Conservation (phyloP, 2,888 invertebrate species). For the Xestia xanthographa region DNA sequence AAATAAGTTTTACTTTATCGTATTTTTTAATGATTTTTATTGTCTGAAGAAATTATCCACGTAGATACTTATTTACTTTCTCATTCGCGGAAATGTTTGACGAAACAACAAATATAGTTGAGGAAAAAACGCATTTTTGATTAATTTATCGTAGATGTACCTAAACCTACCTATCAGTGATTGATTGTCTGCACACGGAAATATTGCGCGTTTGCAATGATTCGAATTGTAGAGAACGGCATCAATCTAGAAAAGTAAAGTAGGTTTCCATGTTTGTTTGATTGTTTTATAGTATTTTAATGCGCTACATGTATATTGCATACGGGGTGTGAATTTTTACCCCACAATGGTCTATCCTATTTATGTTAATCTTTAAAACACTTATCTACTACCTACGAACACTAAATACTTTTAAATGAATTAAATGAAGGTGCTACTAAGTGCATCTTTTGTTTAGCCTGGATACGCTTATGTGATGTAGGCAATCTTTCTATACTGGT, state of each 20-base stretch:
- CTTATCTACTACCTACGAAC: background rate
- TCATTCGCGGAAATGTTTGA: conserved; percentile 7
- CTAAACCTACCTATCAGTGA: background rate
- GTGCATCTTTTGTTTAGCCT: background rate
- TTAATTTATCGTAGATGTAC: conserved; percentile 19
- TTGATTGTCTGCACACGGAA: conserved; percentile 12
- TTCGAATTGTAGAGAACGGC: conserved; percentile 10
- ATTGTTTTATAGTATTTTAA: background rate
- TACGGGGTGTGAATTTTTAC: background rate
- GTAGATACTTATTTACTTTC: conserved; percentile 1
- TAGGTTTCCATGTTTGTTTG: background rate
- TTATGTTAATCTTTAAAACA: background rate
- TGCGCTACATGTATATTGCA: background rate
- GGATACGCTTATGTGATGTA: background rate
- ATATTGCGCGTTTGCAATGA: conserved; percentile 10
- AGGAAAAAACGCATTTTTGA: conserved; percentile 18
- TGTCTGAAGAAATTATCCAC: background rate
- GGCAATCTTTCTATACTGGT: no score
- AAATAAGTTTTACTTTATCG: background rate
- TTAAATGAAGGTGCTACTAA: conserved; percentile 12
- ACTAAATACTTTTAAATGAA: background rate
- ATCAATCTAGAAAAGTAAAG: background rate
- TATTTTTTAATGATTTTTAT: background rate
- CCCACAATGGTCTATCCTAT: background rate
- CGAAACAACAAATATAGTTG: conserved; percentile 4